phyloP scores from a whole-genome alignment of 1,140 invertebrate genomes.

The Muscidifurax raptorellus region DNA sequence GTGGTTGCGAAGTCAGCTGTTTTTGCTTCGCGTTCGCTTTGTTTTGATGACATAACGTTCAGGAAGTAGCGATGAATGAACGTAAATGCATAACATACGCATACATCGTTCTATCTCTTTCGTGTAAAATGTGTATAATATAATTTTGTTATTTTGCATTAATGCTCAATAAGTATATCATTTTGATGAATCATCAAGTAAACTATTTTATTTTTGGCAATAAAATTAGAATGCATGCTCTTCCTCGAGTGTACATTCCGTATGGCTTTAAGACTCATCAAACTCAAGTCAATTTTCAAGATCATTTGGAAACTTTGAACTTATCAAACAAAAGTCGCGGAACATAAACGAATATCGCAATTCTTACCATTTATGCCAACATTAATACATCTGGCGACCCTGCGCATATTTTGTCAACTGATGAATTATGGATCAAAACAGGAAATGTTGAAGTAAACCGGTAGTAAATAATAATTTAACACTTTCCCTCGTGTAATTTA shows the following conservation, averaged over 20 bases:
- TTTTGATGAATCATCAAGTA: no score
- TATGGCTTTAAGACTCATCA: no score
- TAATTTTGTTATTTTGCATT: no score
- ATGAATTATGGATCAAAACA: slow-evolving; percentile 6
- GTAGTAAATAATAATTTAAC: not conserved
- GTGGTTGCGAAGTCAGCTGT: slow-evolving; percentile 37
- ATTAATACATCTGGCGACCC: not conserved
- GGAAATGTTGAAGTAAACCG: slow-evolving; percentile 6
- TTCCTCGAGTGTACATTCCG: not conserved
- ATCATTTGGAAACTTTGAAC: not conserved
- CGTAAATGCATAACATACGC: not conserved
- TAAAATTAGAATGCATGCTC: not conserved
- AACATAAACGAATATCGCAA: slow-evolving; percentile 3
- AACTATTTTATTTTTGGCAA: no score
- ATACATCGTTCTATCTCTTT: not conserved
- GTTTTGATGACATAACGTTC: slow-evolving; percentile 30
- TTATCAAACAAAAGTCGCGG: not conserved
- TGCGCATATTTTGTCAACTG: not conserved
- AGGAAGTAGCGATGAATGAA: slow-evolving; percentile 29
- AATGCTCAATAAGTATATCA: no score
- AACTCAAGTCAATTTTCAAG: no score
- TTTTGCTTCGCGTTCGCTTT: slow-evolving; percentile 11
- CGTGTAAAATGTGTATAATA: no score
- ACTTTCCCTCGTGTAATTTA: not conserved
- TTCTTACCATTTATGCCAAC: not conserved